Evolutionary conservation across 2,797 vertebrate species (phyloP), one percentile per base, ranked within the genome.

Genomic region (Scleropages formosus): DNA sequence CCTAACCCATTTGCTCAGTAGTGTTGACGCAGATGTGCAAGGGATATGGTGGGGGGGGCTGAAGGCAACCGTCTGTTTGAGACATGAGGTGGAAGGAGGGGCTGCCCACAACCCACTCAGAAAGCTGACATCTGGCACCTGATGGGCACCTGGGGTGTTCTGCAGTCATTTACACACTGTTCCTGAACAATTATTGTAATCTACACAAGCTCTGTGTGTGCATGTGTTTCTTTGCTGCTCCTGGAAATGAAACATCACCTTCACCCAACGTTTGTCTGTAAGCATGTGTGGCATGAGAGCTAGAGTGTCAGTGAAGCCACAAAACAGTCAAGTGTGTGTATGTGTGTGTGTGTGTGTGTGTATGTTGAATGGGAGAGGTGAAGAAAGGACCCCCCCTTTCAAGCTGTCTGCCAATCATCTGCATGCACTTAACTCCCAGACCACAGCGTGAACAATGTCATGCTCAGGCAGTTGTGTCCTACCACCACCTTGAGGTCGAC

Each of bases 121-220:
- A 89, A 85, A 84, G 80, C 81, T 84, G 82, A 85, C 82, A 83
- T 85, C 83, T 87, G 86, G 85, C 85, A 86, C 77, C 84, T 87
- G 84, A 79, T 82, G 78, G 80, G 72, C 72, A 79, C 69, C 59
- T 8, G 62, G 58, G 26, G 73, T 76, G 58, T 70, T 76, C 63
- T 58, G 49, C 46, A 58, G 44, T 75, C 26, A 3, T n/a, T 69
- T 69, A 79, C 83, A 78, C 69, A 66, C 74, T 80, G 77, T 79
- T 22, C 46, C 66, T 49, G 78, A 20, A 31, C 49, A 74, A 64
- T 49, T 20, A 72, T 71, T 58, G 44, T 22, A 74, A 20, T 73
- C 51, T 24, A 44, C 61, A 18, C 10, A 4, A 46, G 51, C 12
- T 64, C 46, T 16, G 24, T 56, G 75, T 22, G 44, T 62, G 27